Percentiles rank a stretch among this genome's conserved stretches.
Evolutionary conservation across 2,113 vertebrate genomes (phyloP).

Genomic region (Monarcha castaneiventris): DNA sequence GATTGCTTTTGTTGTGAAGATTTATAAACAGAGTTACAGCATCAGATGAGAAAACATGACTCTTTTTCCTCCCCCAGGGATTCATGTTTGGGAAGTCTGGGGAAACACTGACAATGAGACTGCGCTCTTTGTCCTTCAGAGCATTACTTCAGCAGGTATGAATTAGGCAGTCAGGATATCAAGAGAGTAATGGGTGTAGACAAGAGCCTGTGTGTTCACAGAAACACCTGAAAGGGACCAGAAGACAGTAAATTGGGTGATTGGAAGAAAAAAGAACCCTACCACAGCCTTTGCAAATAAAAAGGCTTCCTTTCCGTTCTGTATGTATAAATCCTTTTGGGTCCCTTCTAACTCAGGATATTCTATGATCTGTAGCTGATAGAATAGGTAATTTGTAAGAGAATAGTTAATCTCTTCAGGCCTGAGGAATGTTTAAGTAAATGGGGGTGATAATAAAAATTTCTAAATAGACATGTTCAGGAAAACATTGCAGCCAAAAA

Average conservation of each 20-base stretch:
- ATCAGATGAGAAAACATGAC: background rate
- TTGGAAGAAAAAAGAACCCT: background rate
- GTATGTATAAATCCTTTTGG: background rate
- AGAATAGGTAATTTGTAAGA: background rate
- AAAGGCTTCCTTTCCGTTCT: background rate
- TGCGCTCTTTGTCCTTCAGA: conserved; percentile 72
- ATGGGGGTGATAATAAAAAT: background rate
- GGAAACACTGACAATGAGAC: conserved; percentile 70
- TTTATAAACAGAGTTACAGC: background rate
- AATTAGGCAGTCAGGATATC: background rate
- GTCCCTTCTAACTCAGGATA: background rate
- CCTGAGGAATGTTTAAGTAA: background rate
- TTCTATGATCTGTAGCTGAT: background rate
- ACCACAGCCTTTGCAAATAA: background rate
- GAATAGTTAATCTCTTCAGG: background rate
- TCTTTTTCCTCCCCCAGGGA: conserved; percentile 51
- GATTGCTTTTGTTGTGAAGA: background rate
- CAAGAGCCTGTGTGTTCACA: background rate
- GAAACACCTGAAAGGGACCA: background rate
- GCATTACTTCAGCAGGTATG: conserved; percentile 75
- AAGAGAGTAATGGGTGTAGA: background rate
- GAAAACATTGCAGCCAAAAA: background rate
- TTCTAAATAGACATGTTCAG: background rate
- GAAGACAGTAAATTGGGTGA: background rate
- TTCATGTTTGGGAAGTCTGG: conserved; percentile 77